Conservation (phyloP, 2,888 invertebrate species). For the Papilio elwesi region DNA sequence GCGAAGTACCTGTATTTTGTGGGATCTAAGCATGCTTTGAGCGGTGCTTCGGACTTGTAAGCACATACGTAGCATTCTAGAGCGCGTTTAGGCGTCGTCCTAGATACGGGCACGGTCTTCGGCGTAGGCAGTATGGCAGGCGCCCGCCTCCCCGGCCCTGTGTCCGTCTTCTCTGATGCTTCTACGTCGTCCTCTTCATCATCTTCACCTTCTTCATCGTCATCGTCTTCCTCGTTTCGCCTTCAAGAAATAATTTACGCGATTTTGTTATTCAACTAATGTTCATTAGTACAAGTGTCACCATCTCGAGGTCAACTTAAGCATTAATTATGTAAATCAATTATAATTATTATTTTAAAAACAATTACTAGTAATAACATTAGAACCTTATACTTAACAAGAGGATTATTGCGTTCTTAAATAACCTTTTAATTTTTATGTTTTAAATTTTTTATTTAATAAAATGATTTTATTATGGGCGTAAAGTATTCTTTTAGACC, state of each 20-base stretch:
- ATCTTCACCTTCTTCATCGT: slow-evolving; percentile 63
- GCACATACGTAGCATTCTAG: slow-evolving; percentile 76
- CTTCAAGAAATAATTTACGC: slow-evolving; percentile 12
- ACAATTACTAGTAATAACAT: no score
- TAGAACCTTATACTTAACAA: no score
- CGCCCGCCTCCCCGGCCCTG: slow-evolving; percentile 46
- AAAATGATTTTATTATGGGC: no score
- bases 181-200: slow-evolving; percentile 54
- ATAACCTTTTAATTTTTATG: no score
- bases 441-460: no score
- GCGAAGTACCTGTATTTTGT: slow-evolving; percentile 66
- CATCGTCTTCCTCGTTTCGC: slow-evolving; percentile 57
- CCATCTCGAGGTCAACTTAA: slow-evolving; percentile 14
- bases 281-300: not conserved
- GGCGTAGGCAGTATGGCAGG: slow-evolving; percentile 47
- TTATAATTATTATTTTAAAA: not conserved
- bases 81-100: slow-evolving; percentile 63
- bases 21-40: slow-evolving; percentile 73
- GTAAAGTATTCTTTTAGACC: no score
- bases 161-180: slow-evolving; percentile 50
- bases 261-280: slow-evolving; percentile 12
- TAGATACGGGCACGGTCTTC: slow-evolving; percentile 51
- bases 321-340: not conserved
- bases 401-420: no score
- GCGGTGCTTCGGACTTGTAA: slow-evolving; percentile 66